Evolutionary conservation across 2,113 vertebrate genomes (phyloP).

Genomic region (Regulus satrapa): DNA sequence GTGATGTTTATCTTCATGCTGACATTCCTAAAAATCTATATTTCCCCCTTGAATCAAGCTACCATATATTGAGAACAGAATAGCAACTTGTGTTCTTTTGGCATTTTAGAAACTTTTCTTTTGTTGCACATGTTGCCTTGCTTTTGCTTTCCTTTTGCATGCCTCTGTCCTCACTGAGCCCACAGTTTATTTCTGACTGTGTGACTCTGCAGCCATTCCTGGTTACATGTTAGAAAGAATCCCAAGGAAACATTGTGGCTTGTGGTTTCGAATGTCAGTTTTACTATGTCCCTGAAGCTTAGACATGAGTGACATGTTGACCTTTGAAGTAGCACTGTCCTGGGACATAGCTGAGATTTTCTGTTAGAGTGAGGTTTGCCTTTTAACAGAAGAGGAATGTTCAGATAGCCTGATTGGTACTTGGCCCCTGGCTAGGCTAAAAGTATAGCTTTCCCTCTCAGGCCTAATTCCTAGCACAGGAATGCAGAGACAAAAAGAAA

Average conservation of each 20-base stretch:
- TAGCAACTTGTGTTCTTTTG: neutral
- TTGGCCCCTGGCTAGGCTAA: conserved; percentile 27
- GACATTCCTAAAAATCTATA: conserved; percentile 64
- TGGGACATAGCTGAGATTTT: conserved; percentile 35
- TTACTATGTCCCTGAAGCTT: neutral
- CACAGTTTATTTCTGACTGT: neutral
- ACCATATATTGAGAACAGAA: conserved; percentile 35
- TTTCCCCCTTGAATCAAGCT: conserved; percentile 55
- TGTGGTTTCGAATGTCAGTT: conserved; percentile 29
- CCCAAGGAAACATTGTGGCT: neutral
- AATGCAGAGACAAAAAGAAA: conserved; percentile 32
- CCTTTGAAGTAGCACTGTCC: conserved; percentile 36
- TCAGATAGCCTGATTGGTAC: conserved; percentile 4
- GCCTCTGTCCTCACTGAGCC: neutral
- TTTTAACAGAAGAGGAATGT: conserved; percentile 49
- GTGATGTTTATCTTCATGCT: conserved; percentile 68
- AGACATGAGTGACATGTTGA: conserved; percentile 24
- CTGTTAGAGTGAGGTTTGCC: conserved; percentile 24
- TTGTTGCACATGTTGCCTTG: neutral
- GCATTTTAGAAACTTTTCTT: neutral
- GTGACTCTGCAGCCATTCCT: neutral
- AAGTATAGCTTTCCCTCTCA: conserved; percentile 28
- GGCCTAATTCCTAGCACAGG: neutral
- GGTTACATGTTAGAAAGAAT: neutral
- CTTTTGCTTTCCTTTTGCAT: neutral